phyloP scores from a whole-genome alignment of 64 coral and sea anemone genomes.

The Stichodactyla mertensii region DNA sequence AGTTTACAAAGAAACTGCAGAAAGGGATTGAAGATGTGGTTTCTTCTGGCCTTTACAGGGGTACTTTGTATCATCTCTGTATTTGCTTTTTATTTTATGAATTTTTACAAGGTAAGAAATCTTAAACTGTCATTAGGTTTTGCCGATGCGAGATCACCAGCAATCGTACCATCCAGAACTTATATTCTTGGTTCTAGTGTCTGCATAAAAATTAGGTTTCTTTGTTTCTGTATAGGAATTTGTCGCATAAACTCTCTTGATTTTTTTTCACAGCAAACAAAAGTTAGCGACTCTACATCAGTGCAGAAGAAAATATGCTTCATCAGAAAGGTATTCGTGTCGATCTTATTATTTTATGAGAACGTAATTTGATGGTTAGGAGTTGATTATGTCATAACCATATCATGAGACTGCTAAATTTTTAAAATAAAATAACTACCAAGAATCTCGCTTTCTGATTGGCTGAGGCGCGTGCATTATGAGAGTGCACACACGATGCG shows the following conservation, averaged over 20 bases:
- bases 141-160: too few species aligned
- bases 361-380: not conserved
- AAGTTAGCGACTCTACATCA: not conserved
- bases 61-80: not conserved
- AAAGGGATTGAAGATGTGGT: not conserved
- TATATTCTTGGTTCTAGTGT: too few species aligned
- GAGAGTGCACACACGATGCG: too few species aligned
- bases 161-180: too few species aligned
- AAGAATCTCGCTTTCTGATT: too few species aligned
- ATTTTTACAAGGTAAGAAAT: constrained; percentile 4
- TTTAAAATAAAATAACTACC: too few species aligned
- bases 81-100: not conserved
- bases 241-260: not conserved
- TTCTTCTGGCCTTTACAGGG: not conserved
- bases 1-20: too few species aligned
- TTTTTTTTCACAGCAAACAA: not conserved
- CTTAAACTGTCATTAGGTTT: not conserved
- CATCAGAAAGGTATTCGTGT: not conserved
- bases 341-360: not conserved
- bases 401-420: not conserved
- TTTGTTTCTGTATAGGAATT: not conserved
- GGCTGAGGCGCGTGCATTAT: too few species aligned
- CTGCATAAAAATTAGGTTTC: not conserved
- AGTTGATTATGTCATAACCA: not conserved
- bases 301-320: not conserved